Evolutionary conservation across 2,113 vertebrate genomes (phyloP).

Genomic region (Rhinolophus ferrumequinum): DNA sequence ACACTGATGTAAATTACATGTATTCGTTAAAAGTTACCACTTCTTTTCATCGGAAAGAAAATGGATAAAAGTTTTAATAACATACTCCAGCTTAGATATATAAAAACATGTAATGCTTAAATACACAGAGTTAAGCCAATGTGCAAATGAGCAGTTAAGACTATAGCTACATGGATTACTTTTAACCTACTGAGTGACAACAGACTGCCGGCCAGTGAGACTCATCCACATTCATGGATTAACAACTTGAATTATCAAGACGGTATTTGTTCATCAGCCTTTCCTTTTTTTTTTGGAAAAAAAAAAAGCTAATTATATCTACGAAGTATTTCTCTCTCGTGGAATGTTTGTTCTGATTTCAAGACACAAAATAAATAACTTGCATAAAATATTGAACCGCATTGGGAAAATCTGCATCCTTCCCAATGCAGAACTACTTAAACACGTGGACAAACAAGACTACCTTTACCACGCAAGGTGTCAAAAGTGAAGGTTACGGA

Average conservation of each 20-base stretch:
- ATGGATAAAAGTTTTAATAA: slow-evolving; percentile 60
- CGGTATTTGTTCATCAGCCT: neutral
- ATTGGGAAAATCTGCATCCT: neutral
- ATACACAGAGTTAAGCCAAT: slow-evolving; percentile 61
- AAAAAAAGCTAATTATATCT: slow-evolving; percentile 49
- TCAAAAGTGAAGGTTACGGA: neutral
- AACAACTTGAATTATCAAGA: slow-evolving; percentile 31
- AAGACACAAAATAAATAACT: neutral
- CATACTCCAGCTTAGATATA: slow-evolving; percentile 43
- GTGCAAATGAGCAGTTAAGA: slow-evolving; percentile 65
- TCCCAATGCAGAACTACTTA: neutral
- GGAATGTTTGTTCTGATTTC: neutral
- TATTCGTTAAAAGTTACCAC: neutral
- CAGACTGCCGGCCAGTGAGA: slow-evolving; percentile 25
- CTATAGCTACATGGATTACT: slow-evolving; percentile 64
- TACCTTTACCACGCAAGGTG: neutral
- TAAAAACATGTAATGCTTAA: slow-evolving; percentile 69
- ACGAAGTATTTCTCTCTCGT: neutral
- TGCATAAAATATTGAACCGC: neutral
- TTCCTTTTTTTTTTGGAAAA: neutral
- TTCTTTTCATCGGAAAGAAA: neutral
- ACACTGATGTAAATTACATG: neutral
- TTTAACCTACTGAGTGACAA: slow-evolving; percentile 64
- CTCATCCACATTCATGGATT: slow-evolving; percentile 50
- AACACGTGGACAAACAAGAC: neutral